Percentiles rank a stretch among this genome's conserved stretches.
These are phyloP conservation scores for Lissonota sp. DNA, from an alignment of 2,888 invertebrate genomes.

Conservation along the genomic window DNA sequence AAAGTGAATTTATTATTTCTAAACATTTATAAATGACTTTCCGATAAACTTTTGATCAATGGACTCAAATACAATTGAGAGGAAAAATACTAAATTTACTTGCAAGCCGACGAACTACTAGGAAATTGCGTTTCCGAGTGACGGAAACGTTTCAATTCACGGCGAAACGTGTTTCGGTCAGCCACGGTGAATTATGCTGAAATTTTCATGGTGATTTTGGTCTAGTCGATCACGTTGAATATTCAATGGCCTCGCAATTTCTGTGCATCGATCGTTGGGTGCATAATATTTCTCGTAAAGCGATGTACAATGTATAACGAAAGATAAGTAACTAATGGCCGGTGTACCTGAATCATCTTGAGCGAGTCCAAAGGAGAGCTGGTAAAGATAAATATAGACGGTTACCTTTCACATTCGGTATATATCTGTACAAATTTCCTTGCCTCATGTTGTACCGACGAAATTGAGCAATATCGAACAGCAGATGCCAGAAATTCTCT, in stretches of 20 bases:
- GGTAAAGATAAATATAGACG: constrained; percentile 1
- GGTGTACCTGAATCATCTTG: constrained; percentile 48
- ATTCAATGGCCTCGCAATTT: constrained; percentile 26
- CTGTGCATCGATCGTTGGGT: constrained; percentile 31
- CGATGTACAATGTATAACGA: constrained; percentile 10
- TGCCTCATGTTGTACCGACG: constrained; percentile 4
- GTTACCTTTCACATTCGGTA: constrained; percentile 2
- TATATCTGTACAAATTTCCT: constrained; percentile 1
- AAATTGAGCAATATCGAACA: constrained; percentile 47
- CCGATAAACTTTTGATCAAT: background rate
- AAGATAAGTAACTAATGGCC: constrained; percentile 36
- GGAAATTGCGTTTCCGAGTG: background rate
- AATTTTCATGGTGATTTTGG: constrained; percentile 10
- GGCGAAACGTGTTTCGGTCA: constrained; percentile 6
- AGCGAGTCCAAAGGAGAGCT: constrained; percentile 2
- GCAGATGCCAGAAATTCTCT: constrained; percentile 52
- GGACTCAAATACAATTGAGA: background rate
- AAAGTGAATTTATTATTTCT: constrained; percentile 14
- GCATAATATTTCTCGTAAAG: constrained; percentile 2
- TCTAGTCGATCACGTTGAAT: background rate
- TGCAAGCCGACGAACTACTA: background rate
- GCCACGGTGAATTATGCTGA: background rate
- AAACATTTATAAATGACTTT: background rate
- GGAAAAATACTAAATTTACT: background rate
- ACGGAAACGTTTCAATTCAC: constrained; percentile 7